Conservation (phyloP, 2,797 vertebrate species). For the Scolopax rusticola region DNA sequence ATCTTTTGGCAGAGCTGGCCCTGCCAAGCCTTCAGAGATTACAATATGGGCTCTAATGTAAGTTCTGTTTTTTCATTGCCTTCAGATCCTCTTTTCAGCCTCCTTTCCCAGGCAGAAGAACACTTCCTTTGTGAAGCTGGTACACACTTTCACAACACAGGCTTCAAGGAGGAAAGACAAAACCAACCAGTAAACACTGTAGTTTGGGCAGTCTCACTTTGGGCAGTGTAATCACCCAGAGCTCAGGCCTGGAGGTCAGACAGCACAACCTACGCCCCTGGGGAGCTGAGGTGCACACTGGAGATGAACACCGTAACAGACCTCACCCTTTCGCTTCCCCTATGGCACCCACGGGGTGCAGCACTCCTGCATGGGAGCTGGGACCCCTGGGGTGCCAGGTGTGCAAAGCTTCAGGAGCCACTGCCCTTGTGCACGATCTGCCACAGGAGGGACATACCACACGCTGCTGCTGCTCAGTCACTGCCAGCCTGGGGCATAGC, state of each 20-base stretch:
- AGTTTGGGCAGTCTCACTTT: neutral
- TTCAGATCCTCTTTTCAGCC: slow-evolving; percentile 19
- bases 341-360: neutral
- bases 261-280: neutral
- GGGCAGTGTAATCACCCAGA: accelerated
- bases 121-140: neutral
- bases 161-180: neutral
- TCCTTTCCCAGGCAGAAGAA: neutral
- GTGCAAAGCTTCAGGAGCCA: neutral
- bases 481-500: neutral
- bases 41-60: accelerated
- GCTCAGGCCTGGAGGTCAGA: neutral
- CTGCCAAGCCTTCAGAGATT: neutral
- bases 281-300: neutral
- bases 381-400: neutral
- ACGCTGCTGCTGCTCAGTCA: neutral
- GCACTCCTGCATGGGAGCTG: accelerated
- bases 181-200: neutral
- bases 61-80: neutral
- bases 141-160: neutral
- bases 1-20: neutral
- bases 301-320: neutral
- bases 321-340: neutral
- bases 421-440: neutral
- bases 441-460: accelerated